phyloP scores from a whole-genome alignment of 2,888 invertebrate genomes.

The Leptopilina syphax region DNA sequence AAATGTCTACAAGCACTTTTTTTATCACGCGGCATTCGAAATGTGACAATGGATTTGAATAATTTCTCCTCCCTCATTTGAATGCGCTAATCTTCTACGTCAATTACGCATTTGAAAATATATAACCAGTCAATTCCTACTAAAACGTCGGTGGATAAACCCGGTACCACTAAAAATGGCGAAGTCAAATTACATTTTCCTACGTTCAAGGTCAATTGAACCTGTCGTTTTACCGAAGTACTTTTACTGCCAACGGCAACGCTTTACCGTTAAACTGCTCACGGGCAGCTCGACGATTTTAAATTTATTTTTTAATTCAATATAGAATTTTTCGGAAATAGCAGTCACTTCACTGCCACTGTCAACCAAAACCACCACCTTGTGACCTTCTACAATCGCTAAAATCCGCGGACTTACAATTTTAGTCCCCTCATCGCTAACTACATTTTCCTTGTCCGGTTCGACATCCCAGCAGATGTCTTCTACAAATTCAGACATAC shows the following conservation, averaged over 20 bases:
- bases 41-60: background rate
- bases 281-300: constrained; percentile 28
- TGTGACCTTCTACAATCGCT: background rate
- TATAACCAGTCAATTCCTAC: background rate
- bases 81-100: background rate
- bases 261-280: background rate
- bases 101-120: background rate
- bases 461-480: constrained; percentile 7
- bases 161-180: constrained; percentile 31
- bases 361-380: constrained; percentile 21
- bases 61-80: background rate
- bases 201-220: background rate
- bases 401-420: constrained; percentile 14
- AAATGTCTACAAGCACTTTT: background rate
- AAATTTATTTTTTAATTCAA: background rate
- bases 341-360: constrained; percentile 24
- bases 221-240: background rate
- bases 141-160: constrained; percentile 7
- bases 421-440: background rate
- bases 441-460: background rate
- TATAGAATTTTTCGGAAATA: constrained; percentile 36
- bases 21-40: background rate
- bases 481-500: background rate
- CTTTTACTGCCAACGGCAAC: constrained; percentile 19
- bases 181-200: background rate